Conservation (phyloP, 1,140 invertebrate genomes). For the Popillia japonica region DNA sequence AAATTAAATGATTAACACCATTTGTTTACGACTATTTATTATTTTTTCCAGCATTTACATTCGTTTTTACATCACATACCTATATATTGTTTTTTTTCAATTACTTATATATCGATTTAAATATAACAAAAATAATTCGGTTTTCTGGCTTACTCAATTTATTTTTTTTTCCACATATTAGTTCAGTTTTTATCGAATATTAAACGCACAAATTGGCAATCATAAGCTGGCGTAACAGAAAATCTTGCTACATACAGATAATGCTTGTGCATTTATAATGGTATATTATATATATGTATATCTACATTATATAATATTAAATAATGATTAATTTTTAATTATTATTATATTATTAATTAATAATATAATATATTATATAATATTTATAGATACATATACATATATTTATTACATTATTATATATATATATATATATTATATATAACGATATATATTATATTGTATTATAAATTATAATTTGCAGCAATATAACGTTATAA, state of each 20-base stretch:
- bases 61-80: constrained; percentile 21
- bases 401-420: no score
- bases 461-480: neutral
- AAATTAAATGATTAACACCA: neutral
- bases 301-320: no score
- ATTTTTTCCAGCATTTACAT: constrained; percentile 31
- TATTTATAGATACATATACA: neutral
- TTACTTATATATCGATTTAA: constrained; percentile 25
- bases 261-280: no score
- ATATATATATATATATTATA: no score
- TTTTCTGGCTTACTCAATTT: neutral
- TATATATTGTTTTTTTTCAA: neutral
- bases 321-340: neutral
- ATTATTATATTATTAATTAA: neutral
- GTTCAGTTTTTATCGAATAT: neutral
- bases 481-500: neutral
- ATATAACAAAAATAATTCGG: constrained; percentile 33
- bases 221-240: neutral
- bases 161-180: neutral
- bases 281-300: no score
- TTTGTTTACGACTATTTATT: constrained; percentile 25
- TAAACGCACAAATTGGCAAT: constrained; percentile 6
- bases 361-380: neutral
- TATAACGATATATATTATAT: neutral
- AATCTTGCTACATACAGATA: neutral